Percentiles rank a stretch among this genome's conserved stretches.
Conservation (phyloP, 2,113 vertebrate species). For the Rhinoderma darwinii region DNA sequence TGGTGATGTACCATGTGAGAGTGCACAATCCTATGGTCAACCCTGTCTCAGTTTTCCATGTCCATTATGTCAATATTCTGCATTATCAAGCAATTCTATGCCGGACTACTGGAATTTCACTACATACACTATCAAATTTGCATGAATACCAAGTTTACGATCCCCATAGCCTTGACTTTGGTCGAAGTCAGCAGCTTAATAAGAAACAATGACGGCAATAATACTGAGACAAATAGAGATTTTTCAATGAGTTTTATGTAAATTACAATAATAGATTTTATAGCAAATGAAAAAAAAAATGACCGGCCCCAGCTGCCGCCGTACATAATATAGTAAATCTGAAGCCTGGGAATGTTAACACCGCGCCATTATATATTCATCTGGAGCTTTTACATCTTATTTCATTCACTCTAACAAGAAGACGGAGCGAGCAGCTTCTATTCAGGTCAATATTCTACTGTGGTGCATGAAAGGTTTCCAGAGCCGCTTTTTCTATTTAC, state of each 20-base stretch:
- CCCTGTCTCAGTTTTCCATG: too few species aligned
- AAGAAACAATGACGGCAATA: background rate
- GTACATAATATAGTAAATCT: constrained; percentile 1
- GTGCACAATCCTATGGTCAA: too few species aligned
- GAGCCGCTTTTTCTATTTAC: background rate
- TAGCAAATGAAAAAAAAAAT: constrained; percentile 19
- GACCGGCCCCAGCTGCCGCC: background rate
- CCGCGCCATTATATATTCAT: constrained; percentile 17
- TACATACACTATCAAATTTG: background rate
- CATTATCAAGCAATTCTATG: too few species aligned
- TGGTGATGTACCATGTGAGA: too few species aligned
- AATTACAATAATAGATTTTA: background rate
- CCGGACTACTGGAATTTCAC: background rate
- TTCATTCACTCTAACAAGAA: background rate
- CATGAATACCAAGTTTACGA: background rate
- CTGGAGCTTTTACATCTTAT: constrained; percentile 31
- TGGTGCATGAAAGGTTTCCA: background rate
- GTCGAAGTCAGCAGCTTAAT: background rate
- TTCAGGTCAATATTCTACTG: constrained; percentile 4
- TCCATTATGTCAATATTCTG: too few species aligned
- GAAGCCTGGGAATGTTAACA: background rate
- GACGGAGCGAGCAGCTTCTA: background rate
- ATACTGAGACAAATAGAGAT: background rate
- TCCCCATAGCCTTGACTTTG: background rate
- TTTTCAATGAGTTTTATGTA: background rate